Conservation (phyloP, 2,797 vertebrate genomes). For the Typhlichthys eigenmanni region DNA sequence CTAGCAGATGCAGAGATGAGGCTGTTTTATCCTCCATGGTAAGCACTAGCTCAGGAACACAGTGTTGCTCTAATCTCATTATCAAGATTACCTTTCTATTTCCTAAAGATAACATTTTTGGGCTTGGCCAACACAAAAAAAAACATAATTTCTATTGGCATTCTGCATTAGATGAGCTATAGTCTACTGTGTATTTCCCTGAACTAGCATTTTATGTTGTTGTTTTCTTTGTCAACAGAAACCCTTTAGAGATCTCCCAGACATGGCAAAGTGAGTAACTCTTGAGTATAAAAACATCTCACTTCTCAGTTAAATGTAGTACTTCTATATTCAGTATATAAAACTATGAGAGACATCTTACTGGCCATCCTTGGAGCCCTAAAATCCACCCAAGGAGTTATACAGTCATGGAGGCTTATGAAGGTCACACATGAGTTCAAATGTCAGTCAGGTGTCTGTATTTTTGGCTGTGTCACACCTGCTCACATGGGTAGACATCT, state of each 20-base stretch:
- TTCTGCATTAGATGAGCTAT: no score
- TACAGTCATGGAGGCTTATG: constrained; percentile 22
- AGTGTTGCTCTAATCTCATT: constrained; percentile 60
- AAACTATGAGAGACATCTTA: not conserved
- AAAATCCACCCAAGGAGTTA: constrained; percentile 2
- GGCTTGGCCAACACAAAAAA: constrained; percentile 26
- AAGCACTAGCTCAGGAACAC: constrained; percentile 33
- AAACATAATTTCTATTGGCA: constrained; percentile 22
- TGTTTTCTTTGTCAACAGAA: constrained; percentile 41
- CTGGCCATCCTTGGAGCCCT: not conserved
- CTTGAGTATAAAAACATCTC: not conserved
- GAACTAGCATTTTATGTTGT: constrained; percentile 1
- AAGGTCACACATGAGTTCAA: not conserved
- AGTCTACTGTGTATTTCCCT: not conserved
- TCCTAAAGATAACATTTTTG: no score
- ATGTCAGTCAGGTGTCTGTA: not conserved
- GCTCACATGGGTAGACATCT: constrained; percentile 42
- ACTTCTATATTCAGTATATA: not conserved
- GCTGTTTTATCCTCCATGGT: not conserved
- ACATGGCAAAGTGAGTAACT: constrained; percentile 74
- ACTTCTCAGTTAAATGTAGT: not conserved
- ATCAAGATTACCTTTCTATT: constrained; percentile 48
- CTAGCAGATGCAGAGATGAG: constrained; percentile 7
- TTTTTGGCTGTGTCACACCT: constrained; percentile 16
- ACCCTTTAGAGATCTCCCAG: constrained; percentile 5